Conservation (phyloP, 2,888 invertebrate genomes). For the Thalpophila matura region DNA sequence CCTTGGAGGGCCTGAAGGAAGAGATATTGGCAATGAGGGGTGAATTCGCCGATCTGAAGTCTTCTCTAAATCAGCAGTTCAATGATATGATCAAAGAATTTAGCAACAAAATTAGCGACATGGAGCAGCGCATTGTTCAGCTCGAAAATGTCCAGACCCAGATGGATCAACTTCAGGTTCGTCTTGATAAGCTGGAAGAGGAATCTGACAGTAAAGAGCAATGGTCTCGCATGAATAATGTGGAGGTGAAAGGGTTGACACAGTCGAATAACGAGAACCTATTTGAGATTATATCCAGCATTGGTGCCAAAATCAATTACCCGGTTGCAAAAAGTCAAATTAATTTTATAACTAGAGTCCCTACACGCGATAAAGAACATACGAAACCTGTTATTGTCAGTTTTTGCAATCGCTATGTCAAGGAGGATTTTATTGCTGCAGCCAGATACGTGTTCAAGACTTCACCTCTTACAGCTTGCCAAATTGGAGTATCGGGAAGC, state of each 20-base stretch:
- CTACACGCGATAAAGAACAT: conserved; percentile 15
- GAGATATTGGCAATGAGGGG: not conserved
- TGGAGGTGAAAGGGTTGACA: conserved; percentile 4
- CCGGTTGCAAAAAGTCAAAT: conserved; percentile 16
- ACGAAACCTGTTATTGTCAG: conserved; percentile 33
- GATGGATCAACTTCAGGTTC: not conserved
- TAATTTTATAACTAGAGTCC: conserved; percentile 30
- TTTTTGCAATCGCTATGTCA: conserved; percentile 36
- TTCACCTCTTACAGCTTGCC: not conserved
- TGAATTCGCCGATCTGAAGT: not conserved
- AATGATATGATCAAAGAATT: not conserved
- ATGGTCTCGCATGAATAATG: conserved; percentile 1
- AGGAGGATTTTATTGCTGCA: no score
- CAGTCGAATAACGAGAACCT: conserved; percentile 17
- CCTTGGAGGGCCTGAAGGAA: not conserved
- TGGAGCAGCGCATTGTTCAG: not conserved
- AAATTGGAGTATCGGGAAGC: conserved; percentile 19
- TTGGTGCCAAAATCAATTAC: conserved; percentile 14
- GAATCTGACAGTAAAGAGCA: not conserved
- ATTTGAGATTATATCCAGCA: not conserved
- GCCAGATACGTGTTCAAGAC: conserved; percentile 4
- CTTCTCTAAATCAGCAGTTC: not conserved
- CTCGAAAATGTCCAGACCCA: not conserved
- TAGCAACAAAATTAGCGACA: not conserved
- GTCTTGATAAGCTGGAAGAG: not conserved